Percentiles rank a stretch among this genome's conserved stretches.
These are phyloP conservation scores for Bradypus variegatus DNA, from an alignment of 2,797 vertebrate genomes.

Conservation along the genomic window DNA sequence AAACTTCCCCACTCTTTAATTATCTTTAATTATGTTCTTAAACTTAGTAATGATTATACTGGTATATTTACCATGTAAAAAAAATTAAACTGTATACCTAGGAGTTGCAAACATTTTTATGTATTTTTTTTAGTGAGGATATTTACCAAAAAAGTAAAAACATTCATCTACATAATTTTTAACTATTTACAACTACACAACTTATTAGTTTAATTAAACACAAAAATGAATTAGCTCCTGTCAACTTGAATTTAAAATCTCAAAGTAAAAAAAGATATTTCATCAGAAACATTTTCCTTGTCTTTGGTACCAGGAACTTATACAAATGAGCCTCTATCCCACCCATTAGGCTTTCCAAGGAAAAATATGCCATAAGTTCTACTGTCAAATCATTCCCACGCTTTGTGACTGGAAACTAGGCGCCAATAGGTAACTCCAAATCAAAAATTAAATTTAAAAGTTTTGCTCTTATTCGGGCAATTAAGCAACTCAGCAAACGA, in stretches of 20 bases:
- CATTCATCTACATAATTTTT: not conserved
- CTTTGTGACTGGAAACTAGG: not conserved
- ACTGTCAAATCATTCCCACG: not conserved
- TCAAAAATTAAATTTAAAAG: not conserved
- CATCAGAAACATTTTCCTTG: not conserved
- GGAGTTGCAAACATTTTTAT: not conserved
- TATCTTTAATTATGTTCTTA: not conserved
- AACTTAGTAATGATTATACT: not conserved
- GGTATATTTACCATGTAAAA: not conserved
- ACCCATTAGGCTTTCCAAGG: not conserved
- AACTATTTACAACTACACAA: not conserved
- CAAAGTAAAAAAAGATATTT: not conserved
- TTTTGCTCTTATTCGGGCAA: not conserved
- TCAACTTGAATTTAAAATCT: not conserved
- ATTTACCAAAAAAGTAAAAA: not conserved
- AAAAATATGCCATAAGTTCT: not conserved
- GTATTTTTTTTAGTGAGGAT: not conserved
- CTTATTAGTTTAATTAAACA: not conserved
- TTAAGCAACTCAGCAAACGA: not conserved
- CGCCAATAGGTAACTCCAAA: not conserved
- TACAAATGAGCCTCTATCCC: not conserved
- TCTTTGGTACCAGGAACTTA: not conserved
- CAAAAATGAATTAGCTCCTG: not conserved
- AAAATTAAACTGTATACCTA: not conserved
- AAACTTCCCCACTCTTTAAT: not conserved